Percentiles rank a stretch among this genome's conserved stretches.
Conservation (phyloP, 2,888 invertebrate genomes). For the Caenorhabditis panamensis region DNA sequence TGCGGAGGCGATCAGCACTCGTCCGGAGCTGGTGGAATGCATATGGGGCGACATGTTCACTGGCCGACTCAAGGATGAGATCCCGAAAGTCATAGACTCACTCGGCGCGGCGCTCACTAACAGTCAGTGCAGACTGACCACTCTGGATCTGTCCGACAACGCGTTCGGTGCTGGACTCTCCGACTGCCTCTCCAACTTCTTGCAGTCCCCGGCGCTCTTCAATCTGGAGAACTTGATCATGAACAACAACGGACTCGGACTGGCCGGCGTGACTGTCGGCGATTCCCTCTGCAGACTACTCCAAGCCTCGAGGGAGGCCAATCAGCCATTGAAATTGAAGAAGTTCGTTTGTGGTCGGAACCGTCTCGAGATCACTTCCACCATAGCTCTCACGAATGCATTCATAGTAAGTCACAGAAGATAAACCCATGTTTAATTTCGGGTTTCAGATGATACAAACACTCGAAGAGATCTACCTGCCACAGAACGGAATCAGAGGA, state of each 20-base stretch:
- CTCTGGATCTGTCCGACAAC: slow-evolving; percentile 95
- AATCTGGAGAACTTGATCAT: slow-evolving; percentile 82
- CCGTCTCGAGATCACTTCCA: slow-evolving; percentile 93
- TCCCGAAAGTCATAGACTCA: slow-evolving; percentile 91
- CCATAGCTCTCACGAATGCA: slow-evolving; percentile 89
- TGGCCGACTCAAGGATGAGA: slow-evolving; percentile 93
- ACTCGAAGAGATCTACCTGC: slow-evolving; percentile 92
- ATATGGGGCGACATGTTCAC: slow-evolving; percentile 98
- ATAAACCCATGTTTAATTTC: not conserved
- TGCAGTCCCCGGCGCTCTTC: slow-evolving; percentile 37
- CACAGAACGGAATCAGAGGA: slow-evolving; percentile 96
- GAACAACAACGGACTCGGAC: slow-evolving; percentile 95
- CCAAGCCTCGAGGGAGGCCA: slow-evolving; percentile 36
- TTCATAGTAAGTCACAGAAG: slow-evolving; percentile 86
- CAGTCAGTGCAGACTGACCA: slow-evolving; percentile 89
- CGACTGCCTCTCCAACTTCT: slow-evolving; percentile 87
- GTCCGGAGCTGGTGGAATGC: slow-evolving; percentile 84
- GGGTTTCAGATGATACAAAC: slow-evolving; percentile 86
- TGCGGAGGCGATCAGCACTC: slow-evolving; percentile 63
- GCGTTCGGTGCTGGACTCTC: slow-evolving; percentile 97
- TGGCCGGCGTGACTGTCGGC: slow-evolving; percentile 36
- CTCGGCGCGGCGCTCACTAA: slow-evolving; percentile 89
- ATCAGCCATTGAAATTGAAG: slow-evolving; percentile 86
- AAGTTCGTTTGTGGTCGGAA: slow-evolving; percentile 89
- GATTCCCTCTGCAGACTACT: slow-evolving; percentile 1